A percentile compares a stretch with the other conserved stretches of the same genome.
phyloP scores from a whole-genome alignment of 2,797 vertebrate species.

The Gymnodraco acuticeps region DNA sequence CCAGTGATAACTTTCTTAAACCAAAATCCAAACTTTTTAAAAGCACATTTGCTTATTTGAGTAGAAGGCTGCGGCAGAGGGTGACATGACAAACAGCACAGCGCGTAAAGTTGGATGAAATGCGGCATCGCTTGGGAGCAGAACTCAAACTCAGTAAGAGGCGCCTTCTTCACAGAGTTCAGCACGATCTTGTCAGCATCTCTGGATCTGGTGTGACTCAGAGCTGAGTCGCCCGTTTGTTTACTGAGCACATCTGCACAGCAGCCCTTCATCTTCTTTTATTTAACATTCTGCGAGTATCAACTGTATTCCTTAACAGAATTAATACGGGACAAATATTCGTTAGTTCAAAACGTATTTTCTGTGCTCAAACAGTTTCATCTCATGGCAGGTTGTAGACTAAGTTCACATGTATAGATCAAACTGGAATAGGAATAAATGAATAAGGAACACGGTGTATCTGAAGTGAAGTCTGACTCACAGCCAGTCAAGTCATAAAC shows the following conservation, averaged over 20 bases:
- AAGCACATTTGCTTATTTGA: slow-evolving; percentile 52
- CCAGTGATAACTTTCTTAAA: slow-evolving; percentile 59
- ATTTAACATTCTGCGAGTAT: slow-evolving; percentile 36
- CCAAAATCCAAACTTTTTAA: slow-evolving; percentile 61
- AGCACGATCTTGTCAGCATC: slow-evolving; percentile 25
- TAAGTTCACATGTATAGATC: neutral
- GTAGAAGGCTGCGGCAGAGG: slow-evolving; percentile 36
- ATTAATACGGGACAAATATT: slow-evolving; percentile 17
- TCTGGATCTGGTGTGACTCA: slow-evolving; percentile 12
- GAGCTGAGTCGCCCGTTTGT: slow-evolving; percentile 47
- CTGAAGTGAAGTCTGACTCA: slow-evolving; percentile 5
- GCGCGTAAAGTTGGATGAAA: slow-evolving; percentile 38
- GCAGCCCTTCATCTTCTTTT: slow-evolving; percentile 14
- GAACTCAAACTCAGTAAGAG: slow-evolving; percentile 42
- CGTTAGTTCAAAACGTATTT: slow-evolving; percentile 8
- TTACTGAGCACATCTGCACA: slow-evolving; percentile 31
- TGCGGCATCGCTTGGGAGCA: slow-evolving; percentile 10
- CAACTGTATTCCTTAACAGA: slow-evolving; percentile 23
- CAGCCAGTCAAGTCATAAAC: neutral
- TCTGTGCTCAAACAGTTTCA: slow-evolving; percentile 4
- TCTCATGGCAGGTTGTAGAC: neutral
- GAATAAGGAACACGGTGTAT: neutral
- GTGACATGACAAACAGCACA: slow-evolving; percentile 36
- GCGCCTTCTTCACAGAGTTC: slow-evolving; percentile 32
- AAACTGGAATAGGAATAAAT: slow-evolving; percentile 20